Base-by-base conservation (phyloP, 1,140 invertebrate species). In the Drosophila bocki region DNA sequence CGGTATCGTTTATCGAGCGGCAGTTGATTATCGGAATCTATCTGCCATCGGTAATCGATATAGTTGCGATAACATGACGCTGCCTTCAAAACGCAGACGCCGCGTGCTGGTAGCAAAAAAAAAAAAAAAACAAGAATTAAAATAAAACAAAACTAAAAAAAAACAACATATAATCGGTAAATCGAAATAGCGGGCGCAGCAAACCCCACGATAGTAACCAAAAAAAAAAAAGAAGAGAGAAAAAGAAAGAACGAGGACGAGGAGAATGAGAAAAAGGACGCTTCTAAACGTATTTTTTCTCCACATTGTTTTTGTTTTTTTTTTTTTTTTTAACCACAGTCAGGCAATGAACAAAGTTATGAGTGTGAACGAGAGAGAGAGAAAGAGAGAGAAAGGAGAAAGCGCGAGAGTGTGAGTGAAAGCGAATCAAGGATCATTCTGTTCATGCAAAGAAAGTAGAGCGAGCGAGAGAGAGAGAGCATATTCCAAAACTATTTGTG, bases 401-500 rank as follows among this genome's bases (percentile, higher is more conserved):
- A 50, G 47, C 22, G 44, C 15, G 58, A 37, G 44, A 57, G 61
- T 33, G 59, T 13, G 48, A 59, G 47, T 64, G 45, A 51, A 47
- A 53, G 45, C 44, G 35, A 48, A 62, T 37, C 37, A 65, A 63
- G 29, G 60, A 68, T 65, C 57, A 64, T 67, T 71, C 56, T 58
- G 45, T 71, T 65, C 26, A 51, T 62, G 51, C 15, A 57, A 17
- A 53, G 75, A 17, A 12, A 53, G 45, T 22, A 42, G 41, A 45
- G 57, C 56, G 9, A 13, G 33, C 3, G 48, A 12, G 9, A 37
- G 48, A 45, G 47, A 63, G 69, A 79, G 85, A 88, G 85, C 85
- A 88, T 88, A 88, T 88, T 88, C 84, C 84, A 88, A 88, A 88
- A 88, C 84, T 88, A 88, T 88, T 90, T 88, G 84, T 88, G 84